Base-by-base conservation (phyloP, 2,888 invertebrate genomes). In the Eulithis testata region DNA sequence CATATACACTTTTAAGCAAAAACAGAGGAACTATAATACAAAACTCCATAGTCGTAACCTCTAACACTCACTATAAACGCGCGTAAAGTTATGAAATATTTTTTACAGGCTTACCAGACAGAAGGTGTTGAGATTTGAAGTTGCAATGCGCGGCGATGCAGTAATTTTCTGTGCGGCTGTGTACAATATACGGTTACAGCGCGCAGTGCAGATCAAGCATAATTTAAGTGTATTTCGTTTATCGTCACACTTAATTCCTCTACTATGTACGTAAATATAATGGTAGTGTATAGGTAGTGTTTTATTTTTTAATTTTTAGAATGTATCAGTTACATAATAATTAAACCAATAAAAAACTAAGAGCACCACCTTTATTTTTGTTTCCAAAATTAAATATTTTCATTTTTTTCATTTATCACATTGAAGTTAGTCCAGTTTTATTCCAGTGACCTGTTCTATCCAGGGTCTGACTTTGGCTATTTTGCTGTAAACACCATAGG, bases 401-500 rank as follows among this genome's bases (percentile, higher is more conserved):
- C 12, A 4, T 11, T 9, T 8, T 31, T 51, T 51, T 2, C 6
- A 31, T 31, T 31, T 27, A 50, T 50, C 31, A 5, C 4, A 21
- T 47, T 4, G 11, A 14, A 40, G 9, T 70, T 66, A 90, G 49
- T 85, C 81, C 3, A 91, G 75, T n/a, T 63, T 76, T 3, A 90
- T 53, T 1, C 87, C 86, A 0, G 91, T 91, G 8, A 80, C 69
- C 60, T 85, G 74, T 70, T 87, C 81, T 11, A 93, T 84, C 93
- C 93, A 93, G 3, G 78, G 52, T 9, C 90, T 78, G n/a, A 91
- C 88, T 69, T 88, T 88, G 0, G 91, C 87, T 2, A 93, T 79
- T 65, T 90, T 93, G 73, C 91, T 87, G 81, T 93, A 93, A 0
- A 93, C 91, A 0, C 92, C 93, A 36, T 83, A 93, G 0, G 91